Conservation (phyloP, 2,888 invertebrate species). For the Orchesella flavescens region DNA sequence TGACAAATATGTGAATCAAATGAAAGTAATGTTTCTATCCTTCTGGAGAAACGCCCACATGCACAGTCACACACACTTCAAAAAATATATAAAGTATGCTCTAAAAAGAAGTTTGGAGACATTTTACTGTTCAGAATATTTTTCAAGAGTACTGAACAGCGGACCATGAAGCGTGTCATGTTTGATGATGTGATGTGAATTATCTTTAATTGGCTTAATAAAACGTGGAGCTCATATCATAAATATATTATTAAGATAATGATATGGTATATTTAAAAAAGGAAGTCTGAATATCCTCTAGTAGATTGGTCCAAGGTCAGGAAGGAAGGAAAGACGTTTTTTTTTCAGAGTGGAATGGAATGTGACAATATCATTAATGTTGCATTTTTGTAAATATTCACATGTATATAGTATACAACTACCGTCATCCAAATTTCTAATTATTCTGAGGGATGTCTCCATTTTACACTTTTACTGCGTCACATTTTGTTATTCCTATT, state of each 20-base stretch:
- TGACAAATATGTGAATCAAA: conserved; percentile 47
- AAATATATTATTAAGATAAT: not conserved
- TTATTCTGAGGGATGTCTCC: not conserved
- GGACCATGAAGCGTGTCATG: not conserved
- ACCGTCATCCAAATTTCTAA: not conserved
- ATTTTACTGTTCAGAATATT: too few relatives aligned
- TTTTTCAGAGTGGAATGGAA: conserved; percentile 15
- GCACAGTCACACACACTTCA: not conserved
- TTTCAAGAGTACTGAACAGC: not conserved
- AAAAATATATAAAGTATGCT: too few relatives aligned
- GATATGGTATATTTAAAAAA: not conserved
- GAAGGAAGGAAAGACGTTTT: conserved; percentile 22
- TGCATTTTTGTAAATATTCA: not conserved
- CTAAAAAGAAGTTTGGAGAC: too few relatives aligned
- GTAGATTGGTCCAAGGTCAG: conserved; percentile 42
- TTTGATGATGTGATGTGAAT: conserved; percentile 13
- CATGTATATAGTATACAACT: too few relatives aligned
- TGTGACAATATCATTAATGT: conserved; percentile 32
- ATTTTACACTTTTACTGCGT: not conserved
- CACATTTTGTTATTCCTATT: too few relatives aligned
- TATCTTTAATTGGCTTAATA: conserved; percentile 14
- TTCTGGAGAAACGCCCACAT: conserved; percentile 32
- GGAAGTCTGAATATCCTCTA: conserved; percentile 6
- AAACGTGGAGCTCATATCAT: not conserved
- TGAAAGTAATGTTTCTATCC: conserved; percentile 21